Conservation (phyloP, 2,113 vertebrate species). For the Butorides virescens region DNA sequence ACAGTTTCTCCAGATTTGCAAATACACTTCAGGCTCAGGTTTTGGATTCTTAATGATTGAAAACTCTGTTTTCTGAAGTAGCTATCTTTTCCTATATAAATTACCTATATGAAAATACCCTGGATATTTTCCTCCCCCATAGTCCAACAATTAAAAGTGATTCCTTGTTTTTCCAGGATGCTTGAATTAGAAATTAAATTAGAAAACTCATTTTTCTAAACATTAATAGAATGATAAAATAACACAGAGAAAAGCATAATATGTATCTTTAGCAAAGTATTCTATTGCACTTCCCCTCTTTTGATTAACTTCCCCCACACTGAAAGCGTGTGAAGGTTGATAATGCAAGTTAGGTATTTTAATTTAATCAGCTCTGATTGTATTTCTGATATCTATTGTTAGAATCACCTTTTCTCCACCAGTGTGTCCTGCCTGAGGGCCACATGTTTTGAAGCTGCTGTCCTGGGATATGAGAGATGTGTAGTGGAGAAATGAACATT, state of each 20-base stretch:
- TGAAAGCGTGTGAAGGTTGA: background rate
- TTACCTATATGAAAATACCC: background rate
- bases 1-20: background rate
- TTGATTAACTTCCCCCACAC: background rate
- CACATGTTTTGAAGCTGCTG: background rate
- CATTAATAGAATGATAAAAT: background rate
- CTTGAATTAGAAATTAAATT: background rate
- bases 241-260: background rate
- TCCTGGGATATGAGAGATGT: background rate
- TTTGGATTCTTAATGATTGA: background rate
- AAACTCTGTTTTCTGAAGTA: background rate
- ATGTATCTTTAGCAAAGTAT: background rate
- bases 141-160: background rate
- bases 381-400: background rate
- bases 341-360: background rate
- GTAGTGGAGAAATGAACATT: accelerated
- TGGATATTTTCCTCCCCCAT: background rate
- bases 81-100: background rate
- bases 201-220: background rate
- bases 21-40: background rate
- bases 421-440: background rate
- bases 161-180: background rate
- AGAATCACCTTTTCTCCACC: background rate
- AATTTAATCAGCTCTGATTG: background rate
- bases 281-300: background rate